Conservation (phyloP, 2,888 invertebrate species). For the Cataglyphis altisquamis region DNA sequence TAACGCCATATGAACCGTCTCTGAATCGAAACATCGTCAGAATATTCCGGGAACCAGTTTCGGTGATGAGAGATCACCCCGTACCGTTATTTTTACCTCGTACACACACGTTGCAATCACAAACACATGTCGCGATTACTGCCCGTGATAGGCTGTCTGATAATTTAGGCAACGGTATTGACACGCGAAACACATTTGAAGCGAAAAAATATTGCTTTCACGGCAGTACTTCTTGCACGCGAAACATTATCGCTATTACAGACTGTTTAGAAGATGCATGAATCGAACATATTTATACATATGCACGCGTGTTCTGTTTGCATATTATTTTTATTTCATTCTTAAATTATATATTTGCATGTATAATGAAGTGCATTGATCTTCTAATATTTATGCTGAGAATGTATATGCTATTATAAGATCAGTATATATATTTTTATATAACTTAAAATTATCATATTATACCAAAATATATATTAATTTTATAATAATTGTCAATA, state of each 20-base stretch:
- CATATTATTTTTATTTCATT: slow-evolving; percentile 2
- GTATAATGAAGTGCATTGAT: background rate
- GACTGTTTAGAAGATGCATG: background rate
- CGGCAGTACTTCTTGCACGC: too few species aligned
- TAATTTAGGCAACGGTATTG: slow-evolving; percentile 52
- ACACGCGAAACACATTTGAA: background rate
- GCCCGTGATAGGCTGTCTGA: slow-evolving; percentile 1
- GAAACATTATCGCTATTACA: background rate
- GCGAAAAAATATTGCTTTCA: background rate
- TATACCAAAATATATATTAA: too few species aligned
- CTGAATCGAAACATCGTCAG: slow-evolving; percentile 53
- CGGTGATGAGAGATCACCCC: slow-evolving; percentile 56
- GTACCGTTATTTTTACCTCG: slow-evolving; percentile 74
- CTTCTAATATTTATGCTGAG: background rate
- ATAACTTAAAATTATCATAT: too few species aligned
- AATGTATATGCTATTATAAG: too few species aligned
- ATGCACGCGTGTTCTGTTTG: background rate
- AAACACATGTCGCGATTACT: slow-evolving; percentile 46
- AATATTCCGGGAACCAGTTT: slow-evolving; percentile 71
- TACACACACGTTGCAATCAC: slow-evolving; percentile 51
- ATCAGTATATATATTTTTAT: too few species aligned
- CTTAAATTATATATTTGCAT: background rate
- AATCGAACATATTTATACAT: background rate
- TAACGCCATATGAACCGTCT: slow-evolving; percentile 13
- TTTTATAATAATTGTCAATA: too few species aligned